Percentiles rank a stretch among this genome's conserved stretches.
These are phyloP conservation scores for Esperia sulphurella DNA, from an alignment of 2,888 invertebrate species.

Conservation along the genomic window DNA sequence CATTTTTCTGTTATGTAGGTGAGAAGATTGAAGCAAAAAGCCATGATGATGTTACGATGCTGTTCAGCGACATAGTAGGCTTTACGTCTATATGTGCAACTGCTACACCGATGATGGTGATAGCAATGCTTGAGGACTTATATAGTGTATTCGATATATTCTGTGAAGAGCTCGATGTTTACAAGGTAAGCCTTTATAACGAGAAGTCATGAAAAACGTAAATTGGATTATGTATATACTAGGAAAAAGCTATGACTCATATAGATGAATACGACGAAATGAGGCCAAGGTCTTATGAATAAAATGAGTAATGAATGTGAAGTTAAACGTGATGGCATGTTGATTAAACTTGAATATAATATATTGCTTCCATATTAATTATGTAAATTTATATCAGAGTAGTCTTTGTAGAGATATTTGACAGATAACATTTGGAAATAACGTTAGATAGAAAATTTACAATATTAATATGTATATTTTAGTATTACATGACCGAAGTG, in stretches of 20 bases:
- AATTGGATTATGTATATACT: neutral
- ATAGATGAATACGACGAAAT: neutral
- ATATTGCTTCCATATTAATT: no score
- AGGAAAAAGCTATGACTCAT: neutral
- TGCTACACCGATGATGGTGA: constrained; percentile 96
- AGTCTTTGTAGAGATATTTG: no score
- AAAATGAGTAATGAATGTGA: neutral
- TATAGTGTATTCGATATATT: constrained; percentile 96
- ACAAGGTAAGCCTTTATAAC: constrained; percentile 84
- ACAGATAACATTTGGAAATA: no score
- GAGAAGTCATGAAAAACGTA: neutral
- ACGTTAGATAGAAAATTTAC: no score
- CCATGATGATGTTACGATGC: constrained; percentile 95
- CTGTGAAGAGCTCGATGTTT: constrained; percentile 95
- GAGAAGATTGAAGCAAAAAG: constrained; percentile 95
- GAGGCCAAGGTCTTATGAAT: neutral
- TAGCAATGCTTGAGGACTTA: constrained; percentile 94
- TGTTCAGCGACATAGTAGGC: constrained; percentile 97
- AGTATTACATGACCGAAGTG: no score
- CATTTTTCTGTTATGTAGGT: constrained; percentile 68
- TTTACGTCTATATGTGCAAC: constrained; percentile 97
- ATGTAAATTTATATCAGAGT: no score
- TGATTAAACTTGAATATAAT: no score
- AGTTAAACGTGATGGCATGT: neutral
- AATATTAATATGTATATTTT: no score